Conservation (phyloP, 2,888 invertebrate genomes). For the Lamellibrachia satsuma region DNA sequence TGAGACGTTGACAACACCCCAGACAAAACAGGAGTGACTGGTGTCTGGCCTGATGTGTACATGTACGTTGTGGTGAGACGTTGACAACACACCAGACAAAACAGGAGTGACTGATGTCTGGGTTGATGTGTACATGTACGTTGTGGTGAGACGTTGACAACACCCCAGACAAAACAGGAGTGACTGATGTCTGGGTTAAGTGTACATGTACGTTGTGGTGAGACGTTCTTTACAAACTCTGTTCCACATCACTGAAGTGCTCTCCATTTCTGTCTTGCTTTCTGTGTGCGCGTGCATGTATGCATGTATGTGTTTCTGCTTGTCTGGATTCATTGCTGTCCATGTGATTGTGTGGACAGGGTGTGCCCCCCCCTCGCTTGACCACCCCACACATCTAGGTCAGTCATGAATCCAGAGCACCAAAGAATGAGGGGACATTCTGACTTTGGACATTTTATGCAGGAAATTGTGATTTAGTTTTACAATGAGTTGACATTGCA, state of each 20-base stretch:
- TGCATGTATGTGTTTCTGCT: background rate
- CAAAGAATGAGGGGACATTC: background rate
- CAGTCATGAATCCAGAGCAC: background rate
- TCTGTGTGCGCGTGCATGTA: background rate
- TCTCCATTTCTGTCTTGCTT: background rate
- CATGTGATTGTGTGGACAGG: background rate
- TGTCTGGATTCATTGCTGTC: background rate
- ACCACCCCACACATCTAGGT: background rate
- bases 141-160: too few species aligned
- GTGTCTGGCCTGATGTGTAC: background rate
- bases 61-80: background rate
- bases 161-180: too few species aligned
- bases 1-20: too few species aligned
- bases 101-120: background rate
- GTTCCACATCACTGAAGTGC: background rate
- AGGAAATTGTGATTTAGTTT: background rate
- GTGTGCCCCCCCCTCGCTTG: background rate
- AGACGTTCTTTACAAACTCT: background rate
- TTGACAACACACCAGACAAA: background rate
- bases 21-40: too few species aligned
- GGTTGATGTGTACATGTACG: too few species aligned
- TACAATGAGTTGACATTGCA: background rate
- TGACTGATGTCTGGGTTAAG: background rate
- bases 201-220: background rate
- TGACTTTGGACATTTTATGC: background rate